Percentiles rank a stretch among this genome's conserved stretches.
These are phyloP conservation scores for Diprion similis DNA, from an alignment of 1,140 invertebrate species.

Conservation along the genomic window DNA sequence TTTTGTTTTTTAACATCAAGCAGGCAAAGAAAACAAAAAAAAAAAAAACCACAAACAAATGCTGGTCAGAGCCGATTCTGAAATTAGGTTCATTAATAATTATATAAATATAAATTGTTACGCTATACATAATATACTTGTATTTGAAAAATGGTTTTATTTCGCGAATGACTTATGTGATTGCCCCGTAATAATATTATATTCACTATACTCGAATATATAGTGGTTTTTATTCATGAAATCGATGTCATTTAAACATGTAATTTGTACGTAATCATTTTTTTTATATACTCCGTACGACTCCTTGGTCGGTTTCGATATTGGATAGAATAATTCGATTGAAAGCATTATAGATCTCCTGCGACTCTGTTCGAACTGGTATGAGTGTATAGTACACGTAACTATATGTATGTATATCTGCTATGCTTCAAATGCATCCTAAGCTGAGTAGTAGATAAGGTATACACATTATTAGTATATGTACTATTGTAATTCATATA, in stretches of 20 bases:
- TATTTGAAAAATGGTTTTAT: too few species aligned
- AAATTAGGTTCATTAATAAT: too few species aligned
- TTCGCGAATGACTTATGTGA: too few species aligned
- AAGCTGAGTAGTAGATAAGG: slow-evolving; percentile 47
- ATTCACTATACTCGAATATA: too few species aligned
- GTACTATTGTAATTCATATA: slow-evolving; percentile 39
- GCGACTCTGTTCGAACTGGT: background rate
- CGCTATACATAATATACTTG: too few species aligned
- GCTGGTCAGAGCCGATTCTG: too few species aligned
- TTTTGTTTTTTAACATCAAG: too few species aligned
- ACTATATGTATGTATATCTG: slow-evolving; percentile 28
- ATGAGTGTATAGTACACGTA: background rate
- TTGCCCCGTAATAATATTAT: background rate
- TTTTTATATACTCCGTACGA: background rate
- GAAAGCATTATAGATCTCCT: too few species aligned
- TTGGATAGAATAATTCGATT: background rate
- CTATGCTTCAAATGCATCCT: slow-evolving; percentile 40
- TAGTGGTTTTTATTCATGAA: too few species aligned
- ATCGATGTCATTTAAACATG: background rate
- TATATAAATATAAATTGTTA: too few species aligned
- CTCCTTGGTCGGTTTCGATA: background rate
- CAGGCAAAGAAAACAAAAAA: too few species aligned
- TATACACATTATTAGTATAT: slow-evolving; percentile 42
- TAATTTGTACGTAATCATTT: slow-evolving; percentile 3
- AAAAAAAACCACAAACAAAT: too few species aligned